Evolutionary conservation across 2,888 invertebrate species (phyloP), one percentile per base, ranked within the genome.

Genomic region (Neria commutata): DNA sequence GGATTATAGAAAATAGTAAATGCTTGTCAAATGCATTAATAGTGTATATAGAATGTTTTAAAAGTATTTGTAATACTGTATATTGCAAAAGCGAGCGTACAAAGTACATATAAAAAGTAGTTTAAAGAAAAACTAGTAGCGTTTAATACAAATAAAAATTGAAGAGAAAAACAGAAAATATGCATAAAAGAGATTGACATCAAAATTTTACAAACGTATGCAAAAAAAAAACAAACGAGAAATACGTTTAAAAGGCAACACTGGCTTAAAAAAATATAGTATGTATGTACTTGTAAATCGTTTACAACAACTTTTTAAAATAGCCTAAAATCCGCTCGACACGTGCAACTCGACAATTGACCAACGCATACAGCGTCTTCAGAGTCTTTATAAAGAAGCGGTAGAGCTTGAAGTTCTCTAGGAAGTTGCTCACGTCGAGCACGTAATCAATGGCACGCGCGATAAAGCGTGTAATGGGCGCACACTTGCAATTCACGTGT

Each of bases 381-480:
- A 80, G 65, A 40, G 78, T 79, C 42, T 67, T 70, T 33, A 78
- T 60, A 58, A 81, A 71, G 65, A 78, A 80, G 56, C 72, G 71
- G 66, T 80, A 81, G 52, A 81, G 70, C 52, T 69, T 65, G 68
- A 76, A 80, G 68, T 81, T 72, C 66, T 73, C 69, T 62, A 81
- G 65, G 57, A 79, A 60, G 70, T 81, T 80, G 66, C 75, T 71
- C 58, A 76, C 52, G 66, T 81, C 77, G 68, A 79, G 63, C 55
- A 81, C 64, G 69, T 76, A 81, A 56, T 81, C 77, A 63, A 81
- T 77, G 62, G 76, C 63, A 48, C 74, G 75, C 54, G 80, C 80
- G 65, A 81, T 70, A 68, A 81, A 82, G 54, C 80, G 81, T 55
- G 80, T 79, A 68, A 81, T 80, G 66, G 77, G 75, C 69, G 75